These are phyloP conservation scores for Lagopus leucura DNA, from an alignment of 2,113 vertebrate species.

Conservation along the genomic window DNA sequence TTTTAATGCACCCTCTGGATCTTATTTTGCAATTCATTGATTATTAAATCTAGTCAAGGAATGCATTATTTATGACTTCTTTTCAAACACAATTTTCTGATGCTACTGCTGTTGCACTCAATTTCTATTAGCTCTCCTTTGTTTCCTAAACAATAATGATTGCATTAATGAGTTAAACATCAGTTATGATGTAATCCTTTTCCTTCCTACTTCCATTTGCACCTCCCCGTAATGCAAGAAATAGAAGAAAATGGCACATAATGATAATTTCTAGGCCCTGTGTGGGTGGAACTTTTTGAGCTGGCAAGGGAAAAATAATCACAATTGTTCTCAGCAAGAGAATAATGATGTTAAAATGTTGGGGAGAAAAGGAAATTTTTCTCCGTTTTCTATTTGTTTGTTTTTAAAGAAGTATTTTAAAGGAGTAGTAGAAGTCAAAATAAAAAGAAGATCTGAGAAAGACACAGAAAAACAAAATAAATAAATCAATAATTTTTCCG, in stretches of 20 bases:
- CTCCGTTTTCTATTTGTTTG: neutral
- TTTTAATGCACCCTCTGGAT: neutral
- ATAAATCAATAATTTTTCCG: neutral
- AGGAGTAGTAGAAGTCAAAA: neutral
- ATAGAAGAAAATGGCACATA: neutral
- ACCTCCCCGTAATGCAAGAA: neutral
- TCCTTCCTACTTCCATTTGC: neutral
- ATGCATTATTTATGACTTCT: neutral
- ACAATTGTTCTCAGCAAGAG: neutral
- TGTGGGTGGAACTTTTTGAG: neutral
- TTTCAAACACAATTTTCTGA: neutral
- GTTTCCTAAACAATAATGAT: neutral
- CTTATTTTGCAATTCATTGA: neutral
- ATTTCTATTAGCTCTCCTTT: neutral
- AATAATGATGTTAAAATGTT: neutral
- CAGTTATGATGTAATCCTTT: neutral
- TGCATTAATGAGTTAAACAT: neutral
- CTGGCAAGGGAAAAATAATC: neutral
- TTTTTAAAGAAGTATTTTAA: neutral
- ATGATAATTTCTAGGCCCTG: constrained; percentile 7
- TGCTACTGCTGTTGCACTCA: neutral
- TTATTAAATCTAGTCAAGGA: neutral
- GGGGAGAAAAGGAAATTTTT: fast-evolving
- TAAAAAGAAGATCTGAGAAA: neutral
- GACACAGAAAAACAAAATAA: neutral